A percentile compares a stretch with the other conserved stretches of the same genome.
These are phyloP conservation scores for Drosophila pectinifera DNA, from an alignment of 1,140 invertebrate species.

Conservation along the genomic window DNA sequence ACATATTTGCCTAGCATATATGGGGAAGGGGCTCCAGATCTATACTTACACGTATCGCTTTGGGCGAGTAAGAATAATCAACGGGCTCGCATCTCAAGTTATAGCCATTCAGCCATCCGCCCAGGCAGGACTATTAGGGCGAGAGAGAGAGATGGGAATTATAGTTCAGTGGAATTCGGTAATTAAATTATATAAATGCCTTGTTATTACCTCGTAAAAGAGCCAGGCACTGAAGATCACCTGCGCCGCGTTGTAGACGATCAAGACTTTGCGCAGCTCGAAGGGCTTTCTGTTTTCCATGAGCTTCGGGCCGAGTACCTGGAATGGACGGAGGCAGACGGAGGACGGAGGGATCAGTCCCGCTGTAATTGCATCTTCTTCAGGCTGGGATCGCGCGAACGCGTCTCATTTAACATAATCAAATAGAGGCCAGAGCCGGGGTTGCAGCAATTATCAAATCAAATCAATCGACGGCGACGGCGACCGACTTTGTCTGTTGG, in stretches of 20 bases:
- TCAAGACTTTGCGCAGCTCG: conserved; percentile 91
- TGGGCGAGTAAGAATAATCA: conserved; percentile 91
- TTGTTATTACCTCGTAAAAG: conserved; percentile 90
- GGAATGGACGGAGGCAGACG: conserved; percentile 52
- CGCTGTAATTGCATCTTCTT: conserved; percentile 19
- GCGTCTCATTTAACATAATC: conserved; percentile 49
- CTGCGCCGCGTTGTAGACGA: conserved; percentile 94
- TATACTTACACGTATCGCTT: conserved; percentile 92
- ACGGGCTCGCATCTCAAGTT: conserved; percentile 96
- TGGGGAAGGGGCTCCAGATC: neutral
- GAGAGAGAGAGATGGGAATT: conserved; percentile 21
- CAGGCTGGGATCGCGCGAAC: neutral
- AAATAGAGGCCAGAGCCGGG: conserved; percentile 55
- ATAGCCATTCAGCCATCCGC: conserved; percentile 91
- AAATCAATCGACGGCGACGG: conserved; percentile 58
- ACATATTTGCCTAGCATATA: no score
- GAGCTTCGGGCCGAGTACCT: conserved; percentile 91
- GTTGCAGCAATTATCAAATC: conserved; percentile 77
- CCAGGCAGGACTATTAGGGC: conserved; percentile 86
- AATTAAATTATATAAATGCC: neutral
- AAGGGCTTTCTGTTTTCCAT: conserved; percentile 97
- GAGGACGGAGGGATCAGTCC: neutral
- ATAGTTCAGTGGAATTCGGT: conserved; percentile 4
- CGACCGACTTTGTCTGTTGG: conserved; percentile 53
- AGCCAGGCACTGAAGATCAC: conserved; percentile 94